Base-by-base conservation (phyloP, 64 coral and sea anemone genomes). In the Actinia equina region DNA sequence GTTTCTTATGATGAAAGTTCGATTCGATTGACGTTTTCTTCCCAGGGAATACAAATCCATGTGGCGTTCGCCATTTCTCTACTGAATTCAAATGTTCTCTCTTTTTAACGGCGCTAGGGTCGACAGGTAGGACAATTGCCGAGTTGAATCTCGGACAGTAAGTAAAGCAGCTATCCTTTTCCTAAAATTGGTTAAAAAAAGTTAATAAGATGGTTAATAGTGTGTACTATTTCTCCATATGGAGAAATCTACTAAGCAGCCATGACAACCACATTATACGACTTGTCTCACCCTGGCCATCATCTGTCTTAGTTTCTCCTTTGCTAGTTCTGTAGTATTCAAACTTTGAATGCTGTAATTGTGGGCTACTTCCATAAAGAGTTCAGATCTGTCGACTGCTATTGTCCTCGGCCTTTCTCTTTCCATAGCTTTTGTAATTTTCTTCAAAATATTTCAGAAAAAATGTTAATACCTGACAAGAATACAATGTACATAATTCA, bases 281-380 rank as follows among this genome's bases (percentile, higher is more conserved):
- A 27, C 8, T n/a, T 16, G 17, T 62, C 90, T 79, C 86, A 95
- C 97, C 90, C 89, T 80, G 22, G 86, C 54, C 3, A 99, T 26
- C 49, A 93, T 71, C 52, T 91, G 84, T 88, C 90, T 94, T 16
- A 99, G 93, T 71, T 93, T 99, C 25, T 88, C 85, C 82, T 90
- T 92, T 2, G 97, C 93, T 57, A 93, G 93, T 82, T 99, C 97
- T 51, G 97, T 99, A 14, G 97, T 93, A 20, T 99, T 99, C 20
- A 99, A 64, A 27, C 90, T 82, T 22, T 99, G 97, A 42, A 94
- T 99, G 53, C 97, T 99, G 44, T 99, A 99, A 74, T 99, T 99
- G 63, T 99, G 97, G 5, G 93, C 93, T 5, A 86, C 90, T 57
- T 92, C 18, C 45, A 93, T 91, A 63, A 89, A 89, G 0, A 95